Base-by-base conservation (phyloP, 2,888 invertebrate species). In the Leptopilina myrica region DNA sequence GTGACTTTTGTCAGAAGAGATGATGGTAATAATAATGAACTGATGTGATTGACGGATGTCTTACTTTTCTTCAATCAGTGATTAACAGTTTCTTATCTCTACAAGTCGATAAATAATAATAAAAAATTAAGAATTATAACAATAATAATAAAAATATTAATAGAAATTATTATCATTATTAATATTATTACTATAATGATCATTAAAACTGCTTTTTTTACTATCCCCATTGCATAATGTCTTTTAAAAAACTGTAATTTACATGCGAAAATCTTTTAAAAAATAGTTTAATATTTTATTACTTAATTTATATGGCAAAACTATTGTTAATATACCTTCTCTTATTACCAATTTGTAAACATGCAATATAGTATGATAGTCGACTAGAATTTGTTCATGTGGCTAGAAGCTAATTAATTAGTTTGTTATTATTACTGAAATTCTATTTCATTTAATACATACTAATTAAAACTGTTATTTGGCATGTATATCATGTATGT, bases 11-110 rank as follows among this genome's bases (percentile, higher is more conserved):
- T 7, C 12, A 69, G 53, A 53, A 5, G 33, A 33, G 33, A 33
- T 33, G 2, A 33, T 33, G 43, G 7, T 43, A 43, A 43, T 53
- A 62, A 49, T 59, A 53, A 56, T 73, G 33, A 56, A 56, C 53
- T 53, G 53, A 20, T 73, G 8, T 9, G 53, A 56, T 56, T 33
- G 26, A 33, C 69, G 69, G 69, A 53, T 69, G 53, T 56, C 26
- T 69, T 53, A 53, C 49, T 69, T 53, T 53, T 69, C 11, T 49
- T 69, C 53, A 56, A 26, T 73, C n/a, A 33, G 14, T 26, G 33
- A 26, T 53, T 53, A 73, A 53, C 26, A 2, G 26, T 14, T 33
- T 0, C 53, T 53, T 73, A 73, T 73, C 53, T 73, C 53, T 49
- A 8, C 43, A 43, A 1, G 20, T 56, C 53, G 20, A 14, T 56